Conservation (phyloP, 2,797 vertebrate genomes). For the Benthosema pterotum region DNA sequence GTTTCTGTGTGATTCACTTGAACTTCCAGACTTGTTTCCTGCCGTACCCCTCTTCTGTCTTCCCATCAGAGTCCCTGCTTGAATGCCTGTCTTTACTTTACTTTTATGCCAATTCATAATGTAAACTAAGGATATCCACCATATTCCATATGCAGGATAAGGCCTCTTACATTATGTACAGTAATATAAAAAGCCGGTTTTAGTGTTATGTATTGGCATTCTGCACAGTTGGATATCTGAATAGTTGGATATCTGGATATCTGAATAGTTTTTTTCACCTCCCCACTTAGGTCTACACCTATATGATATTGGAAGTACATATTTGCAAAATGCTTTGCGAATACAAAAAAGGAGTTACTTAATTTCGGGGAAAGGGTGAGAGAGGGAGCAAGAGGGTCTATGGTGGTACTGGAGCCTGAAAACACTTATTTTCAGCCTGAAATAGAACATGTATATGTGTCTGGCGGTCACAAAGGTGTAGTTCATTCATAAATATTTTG, state of each 20-base stretch:
- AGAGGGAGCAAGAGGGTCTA: no score
- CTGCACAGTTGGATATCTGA: not conserved
- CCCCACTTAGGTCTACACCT: no score
- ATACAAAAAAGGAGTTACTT: no score
- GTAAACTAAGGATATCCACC: constrained; percentile 4
- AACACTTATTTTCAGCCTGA: no score
- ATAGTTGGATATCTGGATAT: not conserved
- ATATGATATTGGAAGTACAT: no score
- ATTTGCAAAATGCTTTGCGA: no score
- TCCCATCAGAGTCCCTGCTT: not conserved
- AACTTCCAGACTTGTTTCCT: constrained; percentile 13
- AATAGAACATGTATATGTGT: constrained; percentile 19
- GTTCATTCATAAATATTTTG: constrained; percentile 13
- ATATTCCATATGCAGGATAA: not conserved
- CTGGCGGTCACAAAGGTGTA: not conserved
- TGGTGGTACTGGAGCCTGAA: no score
- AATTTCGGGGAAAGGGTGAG: no score
- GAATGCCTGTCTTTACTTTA: not conserved
- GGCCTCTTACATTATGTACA: not conserved
- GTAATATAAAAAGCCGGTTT: not conserved
- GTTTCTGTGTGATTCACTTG: not conserved
- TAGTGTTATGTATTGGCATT: no score
- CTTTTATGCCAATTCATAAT: not conserved
- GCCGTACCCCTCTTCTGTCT: constrained; percentile 12
- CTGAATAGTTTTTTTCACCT: not conserved